phyloP scores from a whole-genome alignment of 35 echinoderm and acorn worm genomes.

The Strongylocentrotus purpuratus region DNA sequence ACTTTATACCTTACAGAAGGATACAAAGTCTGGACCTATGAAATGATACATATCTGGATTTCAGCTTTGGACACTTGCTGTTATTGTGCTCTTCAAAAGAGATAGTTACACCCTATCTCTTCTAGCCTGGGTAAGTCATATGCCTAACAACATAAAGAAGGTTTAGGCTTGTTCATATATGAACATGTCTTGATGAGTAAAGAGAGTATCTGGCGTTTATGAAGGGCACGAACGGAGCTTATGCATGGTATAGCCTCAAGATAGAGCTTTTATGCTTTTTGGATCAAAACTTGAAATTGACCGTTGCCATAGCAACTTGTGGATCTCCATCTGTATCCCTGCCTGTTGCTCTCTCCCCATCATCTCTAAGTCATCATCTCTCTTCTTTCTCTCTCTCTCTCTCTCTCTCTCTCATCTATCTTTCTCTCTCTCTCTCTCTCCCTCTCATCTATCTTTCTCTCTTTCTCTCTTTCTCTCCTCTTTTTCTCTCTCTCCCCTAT shows the following conservation, averaged over 20 bases:
- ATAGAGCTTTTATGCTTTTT: background rate
- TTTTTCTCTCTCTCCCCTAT: too few relatives aligned
- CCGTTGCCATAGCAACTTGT: background rate
- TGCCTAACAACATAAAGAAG: too few relatives aligned
- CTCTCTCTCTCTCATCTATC: too few relatives aligned
- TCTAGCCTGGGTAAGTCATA: too few relatives aligned
- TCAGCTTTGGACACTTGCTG: background rate
- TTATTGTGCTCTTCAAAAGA: too few relatives aligned
- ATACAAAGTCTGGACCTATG: background rate
- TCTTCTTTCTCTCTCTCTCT: too few relatives aligned
- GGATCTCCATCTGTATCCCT: background rate
- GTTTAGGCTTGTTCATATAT: too few relatives aligned
- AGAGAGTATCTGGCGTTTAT: background rate
- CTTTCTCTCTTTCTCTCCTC: too few relatives aligned
- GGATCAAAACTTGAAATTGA: constrained; percentile 13
- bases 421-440: too few relatives aligned
- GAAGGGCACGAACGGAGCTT: background rate
- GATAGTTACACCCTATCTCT: too few relatives aligned
- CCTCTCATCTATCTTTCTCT: too few relatives aligned
- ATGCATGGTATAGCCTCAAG: background rate
- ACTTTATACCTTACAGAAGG: background rate
- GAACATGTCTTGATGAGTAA: background rate
- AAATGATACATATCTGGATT: background rate
- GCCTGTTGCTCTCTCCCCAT: background rate
- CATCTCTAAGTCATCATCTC: background rate